Conservation (phyloP, 2,797 vertebrate species). For the Manis crassicaudata region DNA sequence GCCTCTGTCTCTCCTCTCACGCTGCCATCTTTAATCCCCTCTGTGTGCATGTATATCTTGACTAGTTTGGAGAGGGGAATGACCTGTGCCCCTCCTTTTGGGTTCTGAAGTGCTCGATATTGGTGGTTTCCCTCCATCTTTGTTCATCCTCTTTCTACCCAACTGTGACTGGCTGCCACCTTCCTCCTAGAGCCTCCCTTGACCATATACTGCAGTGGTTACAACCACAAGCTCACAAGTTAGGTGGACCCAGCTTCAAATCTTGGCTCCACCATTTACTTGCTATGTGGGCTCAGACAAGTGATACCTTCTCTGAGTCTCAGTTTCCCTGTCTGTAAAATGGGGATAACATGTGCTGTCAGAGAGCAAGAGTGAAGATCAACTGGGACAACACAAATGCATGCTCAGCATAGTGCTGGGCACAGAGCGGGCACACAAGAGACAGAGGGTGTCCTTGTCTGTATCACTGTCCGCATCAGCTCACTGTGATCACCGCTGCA, state of each 20-base stretch:
- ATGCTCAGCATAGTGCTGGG: not conserved
- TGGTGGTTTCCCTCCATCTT: not conserved
- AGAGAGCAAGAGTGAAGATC: not conserved
- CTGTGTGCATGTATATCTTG: not conserved
- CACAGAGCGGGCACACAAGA: not conserved
- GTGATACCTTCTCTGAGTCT: not conserved
- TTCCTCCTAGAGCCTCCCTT: not conserved
- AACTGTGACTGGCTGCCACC: not conserved
- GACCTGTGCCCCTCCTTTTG: not conserved
- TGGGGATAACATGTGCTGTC: not conserved
- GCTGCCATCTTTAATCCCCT: too few relatives aligned
- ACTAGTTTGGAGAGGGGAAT: not conserved
- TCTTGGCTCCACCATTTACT: not conserved
- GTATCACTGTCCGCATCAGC: rapidly evolving
- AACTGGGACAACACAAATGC: rapidly evolving
- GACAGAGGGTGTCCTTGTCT: not conserved
- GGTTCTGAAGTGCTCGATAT: not conserved
- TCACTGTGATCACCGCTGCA: not conserved
- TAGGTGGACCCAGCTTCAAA: not conserved
- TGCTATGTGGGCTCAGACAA: not conserved
- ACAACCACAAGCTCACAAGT: not conserved
- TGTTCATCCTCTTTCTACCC: not conserved
- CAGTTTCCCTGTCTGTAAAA: not conserved
- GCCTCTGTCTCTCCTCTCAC: too few relatives aligned
- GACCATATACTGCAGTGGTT: too few relatives aligned